A percentile compares a stretch with the other conserved stretches of the same genome.
Conservation (phyloP, 2,797 vertebrate species). For the Gadopsis bispinosus region DNA sequence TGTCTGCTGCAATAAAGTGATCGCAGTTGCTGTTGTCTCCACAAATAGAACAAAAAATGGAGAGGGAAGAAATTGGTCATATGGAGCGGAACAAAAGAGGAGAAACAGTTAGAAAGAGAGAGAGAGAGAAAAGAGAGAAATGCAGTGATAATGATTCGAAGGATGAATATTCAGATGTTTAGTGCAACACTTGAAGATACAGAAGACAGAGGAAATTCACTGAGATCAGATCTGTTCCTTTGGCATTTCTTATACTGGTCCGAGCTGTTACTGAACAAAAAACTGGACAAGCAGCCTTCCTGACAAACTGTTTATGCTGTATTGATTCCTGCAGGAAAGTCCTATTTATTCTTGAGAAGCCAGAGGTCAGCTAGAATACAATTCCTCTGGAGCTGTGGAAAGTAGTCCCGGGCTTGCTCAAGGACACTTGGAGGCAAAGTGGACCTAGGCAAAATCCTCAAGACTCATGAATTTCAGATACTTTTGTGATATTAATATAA, state of each 20-base stretch:
- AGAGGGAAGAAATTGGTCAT: slow-evolving; percentile 47
- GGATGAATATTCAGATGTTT: slow-evolving; percentile 29
- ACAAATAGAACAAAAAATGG: slow-evolving; percentile 64
- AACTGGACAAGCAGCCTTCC: neutral
- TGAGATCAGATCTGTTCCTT: neutral
- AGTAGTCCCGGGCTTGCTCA: slow-evolving; percentile 1
- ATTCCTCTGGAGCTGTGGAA: neutral
- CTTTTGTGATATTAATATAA: neutral
- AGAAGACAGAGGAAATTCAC: neutral
- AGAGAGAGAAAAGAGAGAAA: neutral
- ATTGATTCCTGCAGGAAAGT: slow-evolving; percentile 25
- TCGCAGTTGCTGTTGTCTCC: slow-evolving; percentile 59
- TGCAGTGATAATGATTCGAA: neutral
- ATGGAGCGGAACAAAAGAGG: slow-evolving; percentile 56
- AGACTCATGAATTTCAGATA: neutral
- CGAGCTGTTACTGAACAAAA: neutral
- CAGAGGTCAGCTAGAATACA: slow-evolving; percentile 29
- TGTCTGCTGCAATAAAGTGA: slow-evolving; percentile 75
- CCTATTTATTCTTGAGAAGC: slow-evolving; percentile 17
- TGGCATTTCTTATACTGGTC: neutral
- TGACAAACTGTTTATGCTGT: slow-evolving; percentile 19
- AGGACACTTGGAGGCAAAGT: slow-evolving; percentile 8
- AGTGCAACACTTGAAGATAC: neutral
- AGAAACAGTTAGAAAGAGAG: neutral
- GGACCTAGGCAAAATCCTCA: neutral